Conservation (phyloP, 1,140 invertebrate genomes). For the Saccostrea cuccullata region DNA sequence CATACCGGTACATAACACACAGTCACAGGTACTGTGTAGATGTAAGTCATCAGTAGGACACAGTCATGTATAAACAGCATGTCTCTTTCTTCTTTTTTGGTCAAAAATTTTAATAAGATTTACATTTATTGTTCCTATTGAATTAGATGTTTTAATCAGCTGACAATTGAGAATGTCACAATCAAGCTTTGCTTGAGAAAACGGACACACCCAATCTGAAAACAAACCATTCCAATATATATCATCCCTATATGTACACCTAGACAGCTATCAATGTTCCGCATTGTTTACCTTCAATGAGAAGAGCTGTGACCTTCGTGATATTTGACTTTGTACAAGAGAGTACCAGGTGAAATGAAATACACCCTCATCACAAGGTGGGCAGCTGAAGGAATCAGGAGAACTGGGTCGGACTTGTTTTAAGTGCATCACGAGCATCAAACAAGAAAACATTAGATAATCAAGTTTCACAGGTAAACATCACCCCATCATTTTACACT, state of each 20-base stretch:
- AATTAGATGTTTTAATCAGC: background rate
- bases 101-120: too few relatives aligned
- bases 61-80: background rate
- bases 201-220: background rate
- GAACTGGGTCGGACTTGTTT: background rate
- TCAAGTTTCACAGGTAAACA: too few relatives aligned
- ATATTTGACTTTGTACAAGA: background rate
- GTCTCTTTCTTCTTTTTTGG: too few relatives aligned
- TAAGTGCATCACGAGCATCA: too few relatives aligned
- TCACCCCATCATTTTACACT: too few relatives aligned
- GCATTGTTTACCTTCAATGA: background rate
- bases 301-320: background rate
- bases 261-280: background rate
- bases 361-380: background rate
- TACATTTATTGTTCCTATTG: background rate
- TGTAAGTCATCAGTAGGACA: background rate
- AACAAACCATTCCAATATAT: background rate
- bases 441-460: too few relatives aligned
- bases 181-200: background rate
- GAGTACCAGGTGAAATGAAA: background rate
- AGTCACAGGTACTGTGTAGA: background rate
- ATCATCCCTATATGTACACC: background rate
- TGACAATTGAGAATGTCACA: background rate
- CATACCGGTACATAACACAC: background rate
- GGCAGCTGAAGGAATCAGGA: background rate